These are phyloP conservation scores for Ruditapes philippinarum DNA, from an alignment of 1,140 invertebrate genomes.

Conservation along the genomic window DNA sequence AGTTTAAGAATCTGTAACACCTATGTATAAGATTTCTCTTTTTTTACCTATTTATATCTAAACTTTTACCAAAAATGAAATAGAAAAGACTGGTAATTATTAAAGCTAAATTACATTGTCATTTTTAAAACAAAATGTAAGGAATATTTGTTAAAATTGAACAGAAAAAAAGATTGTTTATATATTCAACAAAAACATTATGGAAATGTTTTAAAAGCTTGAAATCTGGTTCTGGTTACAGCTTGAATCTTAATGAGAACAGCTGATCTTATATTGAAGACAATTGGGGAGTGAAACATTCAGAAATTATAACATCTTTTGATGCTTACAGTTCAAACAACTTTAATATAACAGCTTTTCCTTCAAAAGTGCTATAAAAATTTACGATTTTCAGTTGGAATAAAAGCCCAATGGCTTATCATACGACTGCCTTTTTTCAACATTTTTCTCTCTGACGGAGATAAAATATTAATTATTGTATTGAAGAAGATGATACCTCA, in stretches of 20 bases:
- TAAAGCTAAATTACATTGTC: too few species aligned
- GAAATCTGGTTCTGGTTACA: slow-evolving; percentile 2
- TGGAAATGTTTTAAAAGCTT: too few species aligned
- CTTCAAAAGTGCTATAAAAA: slow-evolving; percentile 26
- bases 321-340: slow-evolving; percentile 35
- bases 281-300: neutral
- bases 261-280: slow-evolving; percentile 41
- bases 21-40: too few species aligned
- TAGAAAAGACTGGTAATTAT: too few species aligned
- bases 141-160: too few species aligned
- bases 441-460: neutral
- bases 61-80: too few species aligned
- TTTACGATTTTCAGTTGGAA: slow-evolving; percentile 1
- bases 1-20: too few species aligned
- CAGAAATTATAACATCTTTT: slow-evolving; percentile 23
- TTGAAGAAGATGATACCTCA: neutral
- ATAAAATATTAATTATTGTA: neutral
- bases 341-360: slow-evolving; percentile 18
- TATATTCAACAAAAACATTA: too few species aligned
- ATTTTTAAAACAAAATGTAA: too few species aligned
- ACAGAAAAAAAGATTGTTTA: too few species aligned
- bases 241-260: slow-evolving; percentile 4
- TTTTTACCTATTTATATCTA: too few species aligned
- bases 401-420: slow-evolving; percentile 25
- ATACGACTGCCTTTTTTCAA: neutral